Evolutionary conservation across 1,140 invertebrate genomes (phyloP).

Genomic region (Ostrea denselamellosa): DNA sequence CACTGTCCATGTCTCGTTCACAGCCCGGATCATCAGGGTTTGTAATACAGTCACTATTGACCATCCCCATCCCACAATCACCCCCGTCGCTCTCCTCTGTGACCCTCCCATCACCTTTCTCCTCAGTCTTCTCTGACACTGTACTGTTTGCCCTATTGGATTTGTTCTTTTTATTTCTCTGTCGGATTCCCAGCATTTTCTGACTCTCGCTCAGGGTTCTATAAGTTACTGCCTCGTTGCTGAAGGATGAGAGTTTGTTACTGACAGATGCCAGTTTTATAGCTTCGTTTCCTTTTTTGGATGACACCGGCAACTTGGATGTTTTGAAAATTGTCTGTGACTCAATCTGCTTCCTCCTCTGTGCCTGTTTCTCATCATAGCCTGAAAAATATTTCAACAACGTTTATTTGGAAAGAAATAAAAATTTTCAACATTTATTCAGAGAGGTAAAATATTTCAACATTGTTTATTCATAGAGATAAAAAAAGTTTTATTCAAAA

Average conservation of each 20-base stretch:
- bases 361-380: constrained; percentile 71
- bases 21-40: neutral
- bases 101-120: neutral
- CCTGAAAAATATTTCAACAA: constrained; percentile 56
- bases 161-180: constrained; percentile 6
- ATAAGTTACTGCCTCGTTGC: neutral
- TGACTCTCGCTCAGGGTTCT: constrained; percentile 39
- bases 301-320: neutral
- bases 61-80: too few species aligned
- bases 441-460: too few species aligned
- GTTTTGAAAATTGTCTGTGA: constrained; percentile 63
- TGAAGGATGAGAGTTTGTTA: constrained; percentile 32
- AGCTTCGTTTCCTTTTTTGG: constrained; percentile 19
- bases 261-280: constrained; percentile 6
- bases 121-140: neutral
- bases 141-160: neutral
- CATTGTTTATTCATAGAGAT: too few species aligned
- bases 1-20: neutral
- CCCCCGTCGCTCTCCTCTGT: neutral
- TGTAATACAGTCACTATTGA: neutral
- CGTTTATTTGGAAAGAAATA: too few species aligned
- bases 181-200: constrained; percentile 26
- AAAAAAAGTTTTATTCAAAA: too few species aligned
- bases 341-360: constrained; percentile 70
- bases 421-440: too few species aligned